These are phyloP conservation scores for Tyrannus savana DNA, from an alignment of 2,113 vertebrate genomes.

Conservation along the genomic window DNA sequence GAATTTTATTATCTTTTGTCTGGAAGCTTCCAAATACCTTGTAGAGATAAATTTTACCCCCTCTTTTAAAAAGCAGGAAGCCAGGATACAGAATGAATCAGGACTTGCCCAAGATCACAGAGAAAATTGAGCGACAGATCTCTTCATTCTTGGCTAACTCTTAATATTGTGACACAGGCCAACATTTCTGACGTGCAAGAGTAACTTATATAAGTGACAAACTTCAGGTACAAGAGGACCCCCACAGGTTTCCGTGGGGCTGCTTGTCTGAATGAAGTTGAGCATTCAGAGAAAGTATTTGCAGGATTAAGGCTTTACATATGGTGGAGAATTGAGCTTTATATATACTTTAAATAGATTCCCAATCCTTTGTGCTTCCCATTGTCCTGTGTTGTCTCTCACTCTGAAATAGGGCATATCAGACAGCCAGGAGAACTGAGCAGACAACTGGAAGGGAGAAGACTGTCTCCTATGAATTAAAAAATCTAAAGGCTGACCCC, in stretches of 20 bases:
- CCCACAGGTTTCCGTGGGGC: not conserved
- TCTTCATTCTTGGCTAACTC: not conserved
- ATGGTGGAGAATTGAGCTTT: constrained; percentile 11
- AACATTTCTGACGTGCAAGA: not conserved
- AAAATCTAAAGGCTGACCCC: constrained; percentile 54
- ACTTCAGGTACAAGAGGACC: not conserved
- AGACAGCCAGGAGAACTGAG: constrained; percentile 18
- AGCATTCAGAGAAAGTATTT: not conserved
- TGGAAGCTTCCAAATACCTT: not conserved
- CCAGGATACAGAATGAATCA: not conserved
- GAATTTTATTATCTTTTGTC: not conserved
- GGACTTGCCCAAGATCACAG: not conserved
- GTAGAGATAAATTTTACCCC: not conserved
- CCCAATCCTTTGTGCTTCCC: constrained; percentile 19
- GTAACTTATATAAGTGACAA: not conserved
- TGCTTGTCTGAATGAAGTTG: not conserved
- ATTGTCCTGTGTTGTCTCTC: constrained; percentile 43
- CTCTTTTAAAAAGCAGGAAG: not conserved
- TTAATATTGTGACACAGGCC: not conserved
- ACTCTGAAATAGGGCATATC: constrained; percentile 30
- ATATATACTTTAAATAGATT: constrained; percentile 46
- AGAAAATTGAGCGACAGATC: not conserved
- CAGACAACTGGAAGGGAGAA: constrained; percentile 27
- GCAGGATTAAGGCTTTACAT: constrained; percentile 19
- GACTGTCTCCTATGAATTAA: constrained; percentile 51